A percentile compares a stretch with the other conserved stretches of the same genome.
Conservation (phyloP, 2,113 vertebrate species). For the Dasypus novemcinctus region DNA sequence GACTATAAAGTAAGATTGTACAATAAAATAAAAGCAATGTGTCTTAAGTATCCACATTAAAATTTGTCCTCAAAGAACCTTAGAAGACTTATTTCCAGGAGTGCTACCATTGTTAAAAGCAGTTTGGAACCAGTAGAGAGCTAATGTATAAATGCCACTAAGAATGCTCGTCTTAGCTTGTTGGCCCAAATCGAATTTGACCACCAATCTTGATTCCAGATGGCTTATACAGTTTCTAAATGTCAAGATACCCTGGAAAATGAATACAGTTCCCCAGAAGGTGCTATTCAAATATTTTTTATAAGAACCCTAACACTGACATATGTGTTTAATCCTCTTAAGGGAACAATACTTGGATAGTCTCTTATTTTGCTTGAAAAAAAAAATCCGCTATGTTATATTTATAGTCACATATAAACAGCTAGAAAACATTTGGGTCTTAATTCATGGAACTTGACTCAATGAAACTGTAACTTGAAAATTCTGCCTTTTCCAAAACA, state of each 20-base stretch:
- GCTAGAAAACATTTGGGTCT: slow-evolving; percentile 59
- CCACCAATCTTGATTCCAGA: slow-evolving; percentile 29
- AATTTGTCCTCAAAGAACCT: background rate
- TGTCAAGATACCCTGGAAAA: slow-evolving; percentile 21
- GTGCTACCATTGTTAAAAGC: slow-evolving; percentile 1
- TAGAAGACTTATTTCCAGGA: slow-evolving; percentile 12
- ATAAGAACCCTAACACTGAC: background rate
- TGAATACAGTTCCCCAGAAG: background rate
- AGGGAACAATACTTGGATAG: background rate
- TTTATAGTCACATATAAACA: slow-evolving; percentile 32
- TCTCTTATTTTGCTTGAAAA: background rate
- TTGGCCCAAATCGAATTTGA: slow-evolving; percentile 7
- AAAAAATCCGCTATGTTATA: background rate
- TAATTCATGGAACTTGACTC: slow-evolving; percentile 75
- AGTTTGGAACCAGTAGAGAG: background rate
- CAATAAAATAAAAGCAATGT: background rate
- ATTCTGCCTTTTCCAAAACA: slow-evolving; percentile 54
- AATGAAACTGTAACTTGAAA: slow-evolving; percentile 77
- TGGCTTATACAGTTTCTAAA: background rate
- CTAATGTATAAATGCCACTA: background rate
- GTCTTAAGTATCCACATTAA: slow-evolving; percentile 40
- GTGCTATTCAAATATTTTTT: slow-evolving; percentile 42
- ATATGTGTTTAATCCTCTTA: slow-evolving; percentile 3
- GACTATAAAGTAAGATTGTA: slow-evolving; percentile 43
- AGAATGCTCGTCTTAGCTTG: background rate